A percentile compares a stretch with the other conserved stretches of the same genome.
Evolutionary conservation across 1,140 invertebrate species (phyloP).

Genomic region (Octopus bimaculoides): DNA sequence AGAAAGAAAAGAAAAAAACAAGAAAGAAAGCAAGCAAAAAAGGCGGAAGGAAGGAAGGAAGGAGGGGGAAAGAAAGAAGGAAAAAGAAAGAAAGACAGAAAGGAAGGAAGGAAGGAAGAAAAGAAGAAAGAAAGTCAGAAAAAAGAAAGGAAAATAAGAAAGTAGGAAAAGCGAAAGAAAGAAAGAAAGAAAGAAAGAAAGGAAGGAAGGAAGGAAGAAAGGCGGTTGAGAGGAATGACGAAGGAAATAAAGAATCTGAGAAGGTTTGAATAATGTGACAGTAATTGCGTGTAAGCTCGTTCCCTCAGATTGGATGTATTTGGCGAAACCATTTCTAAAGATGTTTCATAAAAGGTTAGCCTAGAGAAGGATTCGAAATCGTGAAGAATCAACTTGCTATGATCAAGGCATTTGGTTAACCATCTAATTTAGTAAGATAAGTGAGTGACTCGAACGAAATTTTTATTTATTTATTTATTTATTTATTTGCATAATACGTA

Average conservation of each 20-base stretch:
- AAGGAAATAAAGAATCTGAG: background rate
- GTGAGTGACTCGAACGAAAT: no score
- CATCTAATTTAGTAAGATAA: no score
- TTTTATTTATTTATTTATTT: no score
- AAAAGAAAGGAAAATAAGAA: background rate
- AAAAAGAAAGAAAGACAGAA: background rate
- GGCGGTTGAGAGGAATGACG: background rate
- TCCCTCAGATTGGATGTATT: no score
- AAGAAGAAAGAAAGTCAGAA: background rate
- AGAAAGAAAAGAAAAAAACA: background rate
- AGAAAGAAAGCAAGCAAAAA: background rate
- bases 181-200: background rate
- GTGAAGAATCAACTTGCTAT: no score
- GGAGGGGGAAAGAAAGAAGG: background rate
- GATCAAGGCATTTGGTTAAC: no score
- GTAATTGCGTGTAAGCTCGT: no score
- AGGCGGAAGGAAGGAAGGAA: background rate
- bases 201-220: background rate
- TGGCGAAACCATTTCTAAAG: no score
- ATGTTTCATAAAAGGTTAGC: no score
- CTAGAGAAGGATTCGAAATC: no score
- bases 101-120: background rate
- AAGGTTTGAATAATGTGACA: no score
- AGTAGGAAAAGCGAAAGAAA: background rate
- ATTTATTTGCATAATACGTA: no score